Conservation (phyloP, 2,797 vertebrate species). For the Pipistrellus pipistrellus region DNA sequence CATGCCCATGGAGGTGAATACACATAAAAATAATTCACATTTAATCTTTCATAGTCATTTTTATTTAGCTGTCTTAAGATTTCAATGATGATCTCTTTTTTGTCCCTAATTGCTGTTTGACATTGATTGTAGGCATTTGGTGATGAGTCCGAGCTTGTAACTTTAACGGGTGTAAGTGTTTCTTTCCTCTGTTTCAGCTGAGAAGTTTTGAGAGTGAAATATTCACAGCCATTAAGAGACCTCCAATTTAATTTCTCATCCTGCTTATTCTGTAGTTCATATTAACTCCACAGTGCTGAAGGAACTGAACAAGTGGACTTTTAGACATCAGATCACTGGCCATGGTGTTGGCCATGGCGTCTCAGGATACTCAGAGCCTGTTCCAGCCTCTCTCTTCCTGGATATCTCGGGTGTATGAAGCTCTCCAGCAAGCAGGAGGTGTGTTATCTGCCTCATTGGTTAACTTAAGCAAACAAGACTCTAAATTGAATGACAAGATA, state of each 20-base stretch:
- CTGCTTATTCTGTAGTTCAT: slow-evolving; percentile 88
- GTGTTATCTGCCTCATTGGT: slow-evolving; percentile 87
- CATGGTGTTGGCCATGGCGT: slow-evolving; percentile 87
- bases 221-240: slow-evolving; percentile 84
- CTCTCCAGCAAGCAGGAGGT: slow-evolving; percentile 89
- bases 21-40: slow-evolving; percentile 24
- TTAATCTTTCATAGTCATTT: slow-evolving; percentile 66
- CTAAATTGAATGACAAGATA: slow-evolving; percentile 77
- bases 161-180: slow-evolving; percentile 78
- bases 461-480: slow-evolving; percentile 84
- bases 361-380: slow-evolving; percentile 88
- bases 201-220: slow-evolving; percentile 76
- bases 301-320: slow-evolving; percentile 80
- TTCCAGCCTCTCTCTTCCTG: slow-evolving; percentile 90
- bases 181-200: slow-evolving; percentile 84
- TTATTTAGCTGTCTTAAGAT: slow-evolving; percentile 65
- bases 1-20: slow-evolving; percentile 42
- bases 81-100: slow-evolving; percentile 63
- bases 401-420: slow-evolving; percentile 90
- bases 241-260: slow-evolving; percentile 86
- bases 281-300: slow-evolving; percentile 84
- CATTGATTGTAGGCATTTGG: slow-evolving; percentile 74
- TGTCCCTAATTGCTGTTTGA: slow-evolving; percentile 67
- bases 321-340: slow-evolving; percentile 81
- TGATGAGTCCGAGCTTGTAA: slow-evolving; percentile 48